Conservation (phyloP, 2,888 invertebrate species). For the Argyresthia albistria region DNA sequence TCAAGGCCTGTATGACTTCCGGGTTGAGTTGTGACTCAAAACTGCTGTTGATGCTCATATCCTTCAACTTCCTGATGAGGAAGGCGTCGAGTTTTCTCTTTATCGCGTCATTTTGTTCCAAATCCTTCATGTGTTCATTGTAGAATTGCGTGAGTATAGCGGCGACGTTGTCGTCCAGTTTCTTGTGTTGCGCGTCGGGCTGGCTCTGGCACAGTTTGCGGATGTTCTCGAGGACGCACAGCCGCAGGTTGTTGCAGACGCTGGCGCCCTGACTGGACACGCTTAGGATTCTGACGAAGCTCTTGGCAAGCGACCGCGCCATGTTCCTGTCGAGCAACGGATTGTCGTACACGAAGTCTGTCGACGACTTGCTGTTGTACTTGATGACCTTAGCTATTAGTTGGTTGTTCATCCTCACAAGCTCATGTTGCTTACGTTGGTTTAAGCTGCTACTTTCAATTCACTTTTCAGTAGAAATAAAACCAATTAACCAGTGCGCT, state of each 20-base stretch:
- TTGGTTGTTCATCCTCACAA: constrained; percentile 52
- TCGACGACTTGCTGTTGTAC: constrained; percentile 30
- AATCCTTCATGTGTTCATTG: constrained; percentile 19
- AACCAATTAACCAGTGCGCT: no score
- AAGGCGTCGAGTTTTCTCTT: constrained; percentile 40
- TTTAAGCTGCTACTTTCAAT: no score
- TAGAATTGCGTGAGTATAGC: constrained; percentile 31
- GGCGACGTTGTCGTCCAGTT: constrained; percentile 32
- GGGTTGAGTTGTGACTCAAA: constrained; percentile 26
- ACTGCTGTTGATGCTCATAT: constrained; percentile 26
- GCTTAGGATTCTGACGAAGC: constrained; percentile 45
- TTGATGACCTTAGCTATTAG: constrained; percentile 44
- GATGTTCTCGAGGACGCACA: constrained; percentile 40
- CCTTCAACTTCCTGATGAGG: constrained; percentile 33
- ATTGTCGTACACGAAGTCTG: constrained; percentile 39
- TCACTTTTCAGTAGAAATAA: no score
- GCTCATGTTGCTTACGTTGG: no score
- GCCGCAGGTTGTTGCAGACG: constrained; percentile 35
- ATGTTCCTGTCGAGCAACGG: constrained; percentile 46
- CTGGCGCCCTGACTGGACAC: constrained; percentile 31
- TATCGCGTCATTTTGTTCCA: constrained; percentile 11
- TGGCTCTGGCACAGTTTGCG: constrained; percentile 39
- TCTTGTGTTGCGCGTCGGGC: constrained; percentile 32
- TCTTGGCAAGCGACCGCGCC: constrained; percentile 38
- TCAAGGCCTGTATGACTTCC: constrained; percentile 44